phyloP scores from a whole-genome alignment of 2,113 vertebrate species.

The Carassius carassius region DNA sequence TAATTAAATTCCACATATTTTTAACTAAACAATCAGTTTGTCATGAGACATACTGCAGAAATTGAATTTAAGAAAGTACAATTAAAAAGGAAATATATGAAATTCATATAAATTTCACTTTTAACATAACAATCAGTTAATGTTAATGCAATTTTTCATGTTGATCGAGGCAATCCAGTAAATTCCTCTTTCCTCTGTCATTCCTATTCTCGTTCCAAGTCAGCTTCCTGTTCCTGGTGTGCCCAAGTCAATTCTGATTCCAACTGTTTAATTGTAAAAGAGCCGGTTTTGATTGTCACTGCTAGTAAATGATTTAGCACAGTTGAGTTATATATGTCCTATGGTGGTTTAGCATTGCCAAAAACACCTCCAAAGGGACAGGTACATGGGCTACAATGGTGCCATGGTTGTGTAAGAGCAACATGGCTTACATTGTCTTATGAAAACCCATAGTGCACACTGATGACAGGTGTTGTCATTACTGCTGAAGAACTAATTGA shows the following conservation, averaged over 20 bases:
- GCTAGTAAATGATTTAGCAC: neutral
- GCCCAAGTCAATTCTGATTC: neutral
- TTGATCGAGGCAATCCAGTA: neutral
- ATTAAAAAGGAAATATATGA: no score
- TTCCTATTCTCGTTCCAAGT: neutral
- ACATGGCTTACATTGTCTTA: neutral
- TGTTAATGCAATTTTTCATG: neutral
- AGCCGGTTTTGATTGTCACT: neutral
- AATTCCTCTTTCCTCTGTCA: neutral
- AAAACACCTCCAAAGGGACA: neutral
- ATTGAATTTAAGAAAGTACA: no score
- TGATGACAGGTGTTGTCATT: neutral
- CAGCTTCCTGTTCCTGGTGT: neutral
- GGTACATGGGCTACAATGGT: neutral
- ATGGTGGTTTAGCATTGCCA: neutral
- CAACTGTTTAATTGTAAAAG: no score
- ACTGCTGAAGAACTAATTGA: constrained; percentile 18
- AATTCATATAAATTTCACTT: no score
- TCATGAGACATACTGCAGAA: no score
- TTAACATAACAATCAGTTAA: no score
- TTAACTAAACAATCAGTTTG: neutral
- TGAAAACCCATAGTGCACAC: neutral
- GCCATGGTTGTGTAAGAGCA: neutral
- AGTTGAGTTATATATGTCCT: neutral
- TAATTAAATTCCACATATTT: neutral